Evolutionary conservation across 1,140 invertebrate genomes (phyloP).

Genomic region (Cotesia vestalis): DNA sequence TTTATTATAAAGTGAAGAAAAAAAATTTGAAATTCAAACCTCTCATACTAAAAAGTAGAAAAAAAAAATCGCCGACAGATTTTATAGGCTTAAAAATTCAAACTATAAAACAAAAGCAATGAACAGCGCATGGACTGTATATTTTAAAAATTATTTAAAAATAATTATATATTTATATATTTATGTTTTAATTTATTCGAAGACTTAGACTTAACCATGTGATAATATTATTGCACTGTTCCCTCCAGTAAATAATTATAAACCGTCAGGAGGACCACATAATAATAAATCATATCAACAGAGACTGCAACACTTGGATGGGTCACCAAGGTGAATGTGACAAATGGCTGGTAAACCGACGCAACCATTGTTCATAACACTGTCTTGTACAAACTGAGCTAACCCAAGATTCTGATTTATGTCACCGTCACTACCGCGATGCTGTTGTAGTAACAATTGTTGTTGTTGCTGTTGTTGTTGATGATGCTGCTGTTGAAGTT

Average conservation of each 20-base stretch:
- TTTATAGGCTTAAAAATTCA: no score
- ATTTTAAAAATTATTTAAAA: no score
- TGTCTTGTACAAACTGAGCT: conserved; percentile 49
- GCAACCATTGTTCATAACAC: conserved; percentile 60
- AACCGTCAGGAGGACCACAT: not conserved
- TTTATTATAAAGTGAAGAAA: no score
- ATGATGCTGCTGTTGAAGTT: no score
- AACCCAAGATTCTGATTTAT: conserved; percentile 67
- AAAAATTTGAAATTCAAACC: no score
- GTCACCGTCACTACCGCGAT: conserved; percentile 64
- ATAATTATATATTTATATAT: not conserved
- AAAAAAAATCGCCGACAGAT: no score
- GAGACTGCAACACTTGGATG: conserved; percentile 70
- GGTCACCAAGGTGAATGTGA: conserved; percentile 68
- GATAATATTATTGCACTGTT: conserved; percentile 23
- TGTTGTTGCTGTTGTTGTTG: no score
- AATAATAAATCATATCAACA: conserved; percentile 61
- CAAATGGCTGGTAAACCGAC: conserved; percentile 65
- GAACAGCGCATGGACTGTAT: no score
- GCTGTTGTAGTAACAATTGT: conserved; percentile 36
- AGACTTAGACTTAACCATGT: not conserved
- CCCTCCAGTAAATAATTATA: conserved; percentile 7
- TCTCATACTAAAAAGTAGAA: no score
- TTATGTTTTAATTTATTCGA: not conserved
- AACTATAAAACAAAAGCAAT: no score